Percentiles rank a stretch among this genome's conserved stretches.
Evolutionary conservation across 92 coral and sea anemone species (phyloP).

Genomic region (Pocillopora meandrina): DNA sequence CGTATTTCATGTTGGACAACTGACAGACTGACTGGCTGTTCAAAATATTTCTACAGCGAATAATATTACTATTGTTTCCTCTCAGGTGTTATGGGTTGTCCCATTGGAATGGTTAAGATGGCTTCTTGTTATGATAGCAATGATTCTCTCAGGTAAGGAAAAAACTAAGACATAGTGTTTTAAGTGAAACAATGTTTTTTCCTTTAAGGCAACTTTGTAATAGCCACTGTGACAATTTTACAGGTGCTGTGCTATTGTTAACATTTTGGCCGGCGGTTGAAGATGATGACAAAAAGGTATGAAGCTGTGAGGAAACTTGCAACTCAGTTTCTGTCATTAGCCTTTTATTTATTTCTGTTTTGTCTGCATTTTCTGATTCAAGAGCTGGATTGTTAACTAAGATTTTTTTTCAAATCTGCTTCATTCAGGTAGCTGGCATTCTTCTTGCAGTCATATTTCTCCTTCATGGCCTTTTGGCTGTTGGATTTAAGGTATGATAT

Average conservation of each 20-base stretch:
- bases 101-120: constrained; percentile 92
- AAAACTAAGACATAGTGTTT: not conserved
- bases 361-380: not conserved
- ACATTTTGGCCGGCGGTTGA: constrained; percentile 98
- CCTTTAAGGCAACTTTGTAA: too few relatives aligned
- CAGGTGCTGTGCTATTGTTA: constrained; percentile 89
- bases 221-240: not conserved
- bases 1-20: too few relatives aligned
- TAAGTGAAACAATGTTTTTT: too few relatives aligned
- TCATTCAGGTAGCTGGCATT: constrained; percentile 58
- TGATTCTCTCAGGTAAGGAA: constrained; percentile 80
- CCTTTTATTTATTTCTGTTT: not conserved
- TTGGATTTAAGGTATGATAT: constrained; percentile 81
- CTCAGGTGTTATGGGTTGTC: constrained; percentile 88
- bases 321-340: not conserved
- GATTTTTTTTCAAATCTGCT: not conserved
- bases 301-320: not conserved
- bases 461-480: constrained; percentile 84
- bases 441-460: constrained; percentile 65
- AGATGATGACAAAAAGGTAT: constrained; percentile 93
- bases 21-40: not conserved
- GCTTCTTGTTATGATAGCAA: constrained; percentile 85
- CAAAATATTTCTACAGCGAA: too few relatives aligned
- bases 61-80: not conserved
- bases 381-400: too few relatives aligned